phyloP scores from a whole-genome alignment of 2,888 invertebrate genomes.

The Hoplodrina blanda region DNA sequence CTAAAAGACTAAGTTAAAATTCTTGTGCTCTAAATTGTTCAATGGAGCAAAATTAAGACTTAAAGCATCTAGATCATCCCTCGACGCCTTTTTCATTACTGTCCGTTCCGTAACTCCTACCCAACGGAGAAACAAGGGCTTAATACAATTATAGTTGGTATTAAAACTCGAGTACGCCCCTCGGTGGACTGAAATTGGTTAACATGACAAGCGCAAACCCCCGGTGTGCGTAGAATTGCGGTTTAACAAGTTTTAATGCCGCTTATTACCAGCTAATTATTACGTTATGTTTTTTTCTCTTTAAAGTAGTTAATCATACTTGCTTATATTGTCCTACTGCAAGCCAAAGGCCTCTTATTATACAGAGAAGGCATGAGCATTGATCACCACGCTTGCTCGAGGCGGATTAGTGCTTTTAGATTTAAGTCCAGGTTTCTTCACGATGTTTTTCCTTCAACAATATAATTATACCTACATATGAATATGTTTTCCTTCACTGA shows the following conservation, averaged over 20 bases:
- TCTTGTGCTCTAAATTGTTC: background rate
- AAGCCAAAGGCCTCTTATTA: no score
- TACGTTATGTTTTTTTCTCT: background rate
- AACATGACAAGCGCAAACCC: conserved; percentile 36
- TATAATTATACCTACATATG: no score
- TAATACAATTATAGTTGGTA: conserved; percentile 44
- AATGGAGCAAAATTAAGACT: conserved; percentile 14
- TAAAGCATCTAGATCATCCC: conserved; percentile 17
- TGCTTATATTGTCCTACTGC: no score
- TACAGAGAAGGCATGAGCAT: no score
- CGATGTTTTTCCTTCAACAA: no score
- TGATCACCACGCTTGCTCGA: no score
- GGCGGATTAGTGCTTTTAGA: no score
- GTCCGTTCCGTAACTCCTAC: conserved; percentile 4
- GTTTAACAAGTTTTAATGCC: conserved; percentile 35
- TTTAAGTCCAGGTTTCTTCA: no score
- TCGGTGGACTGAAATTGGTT: conserved; percentile 37
- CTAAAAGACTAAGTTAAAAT: background rate
- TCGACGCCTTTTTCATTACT: conserved; percentile 38
- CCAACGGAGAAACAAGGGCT: conserved; percentile 15
- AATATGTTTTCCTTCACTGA: no score
- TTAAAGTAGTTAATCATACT: background rate
- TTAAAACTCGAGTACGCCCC: conserved; percentile 38
- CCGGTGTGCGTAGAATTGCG: conserved; percentile 11
- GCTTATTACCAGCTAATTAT: background rate